Evolutionary conservation across 1,140 invertebrate species (phyloP).

Genomic region (Microplitis demolitor): DNA sequence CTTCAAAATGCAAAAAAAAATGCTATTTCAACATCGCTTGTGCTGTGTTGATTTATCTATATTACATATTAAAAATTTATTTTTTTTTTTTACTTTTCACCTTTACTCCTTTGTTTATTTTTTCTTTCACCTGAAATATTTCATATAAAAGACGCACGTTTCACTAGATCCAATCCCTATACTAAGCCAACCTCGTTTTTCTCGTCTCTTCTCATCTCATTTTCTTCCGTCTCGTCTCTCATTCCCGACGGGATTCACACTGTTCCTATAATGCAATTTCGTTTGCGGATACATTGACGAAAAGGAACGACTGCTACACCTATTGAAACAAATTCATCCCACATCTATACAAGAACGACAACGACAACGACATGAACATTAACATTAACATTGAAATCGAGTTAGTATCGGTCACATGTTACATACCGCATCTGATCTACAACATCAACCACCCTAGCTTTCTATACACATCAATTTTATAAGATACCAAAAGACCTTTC

Average conservation of each 20-base stretch:
- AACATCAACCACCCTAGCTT: too few relatives aligned
- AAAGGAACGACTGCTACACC: neutral
- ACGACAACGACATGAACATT: too few relatives aligned
- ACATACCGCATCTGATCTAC: neutral
- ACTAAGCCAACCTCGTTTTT: too few relatives aligned
- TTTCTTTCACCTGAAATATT: conserved; percentile 8
- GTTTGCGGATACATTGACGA: conserved; percentile 40
- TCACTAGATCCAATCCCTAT: too few relatives aligned
- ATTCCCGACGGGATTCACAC: conserved; percentile 21
- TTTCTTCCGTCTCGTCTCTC: neutral
- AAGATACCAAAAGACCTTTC: neutral
- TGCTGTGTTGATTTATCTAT: too few relatives aligned
- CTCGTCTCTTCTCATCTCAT: neutral
- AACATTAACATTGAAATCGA: conserved; percentile 37
- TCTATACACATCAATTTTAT: too few relatives aligned
- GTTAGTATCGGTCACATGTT: conserved; percentile 40
- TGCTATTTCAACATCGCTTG: neutral
- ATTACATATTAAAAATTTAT: too few relatives aligned
- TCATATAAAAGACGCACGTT: neutral
- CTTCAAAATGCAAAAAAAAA: conserved; percentile 2
- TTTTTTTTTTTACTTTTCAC: too few relatives aligned
- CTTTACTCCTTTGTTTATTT: neutral
- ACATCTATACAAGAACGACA: too few relatives aligned
- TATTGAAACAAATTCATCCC: conserved; percentile 33
- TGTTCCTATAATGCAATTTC: conserved; percentile 50